Evolutionary conservation across 2,113 vertebrate species (phyloP), one percentile per base, ranked within the genome.

Genomic region (Myanophis thanlyinensis): DNA sequence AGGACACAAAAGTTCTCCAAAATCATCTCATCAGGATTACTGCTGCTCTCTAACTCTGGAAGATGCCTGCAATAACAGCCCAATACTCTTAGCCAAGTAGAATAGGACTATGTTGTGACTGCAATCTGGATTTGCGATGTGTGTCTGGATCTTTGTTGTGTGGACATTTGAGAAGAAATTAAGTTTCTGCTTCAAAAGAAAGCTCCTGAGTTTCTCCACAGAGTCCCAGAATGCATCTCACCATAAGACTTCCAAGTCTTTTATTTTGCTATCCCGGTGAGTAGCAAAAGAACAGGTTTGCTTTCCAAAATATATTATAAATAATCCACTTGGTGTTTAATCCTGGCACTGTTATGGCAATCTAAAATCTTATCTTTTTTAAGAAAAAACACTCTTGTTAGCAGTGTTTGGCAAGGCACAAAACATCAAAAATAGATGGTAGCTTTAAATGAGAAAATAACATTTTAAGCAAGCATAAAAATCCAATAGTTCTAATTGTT

Each of bases 381-480:
- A 53, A 85, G 95, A 95, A n/a, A 96, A 95, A 92, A 93, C 92
- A 85, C 93, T 94, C 59, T 52, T 95, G 48, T 67, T 87, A 93
- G 92, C 93, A 91, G 89, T 94, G 73, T 95, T 93, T 88, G 89
- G 93, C 46, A 94, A 94, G 59, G 15, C 84, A 95, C 96, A 92
- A 97, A 96, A 97, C 96, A 96, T 97, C 96, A 96, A 95, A 95
- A 94, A 94, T 67, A 89, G 94, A 95, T 93, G n/a, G n/a, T 35
- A 93, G 91, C 92, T 97, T 97, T 96, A 97, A 97, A 95, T 96
- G 95, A 96, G 96, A 94, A 96, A 96, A 93, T 91, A 96, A 91
- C 4, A 5, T 86, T 93, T 85, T 25, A 59, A 87, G 88, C 49
- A 95, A 96, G 92, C 52, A 86, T 89, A 93, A 93, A 89, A 53